A percentile compares a stretch with the other conserved stretches of the same genome.
phyloP scores from a whole-genome alignment of 1,140 invertebrate genomes.

The Linepithema humile region DNA sequence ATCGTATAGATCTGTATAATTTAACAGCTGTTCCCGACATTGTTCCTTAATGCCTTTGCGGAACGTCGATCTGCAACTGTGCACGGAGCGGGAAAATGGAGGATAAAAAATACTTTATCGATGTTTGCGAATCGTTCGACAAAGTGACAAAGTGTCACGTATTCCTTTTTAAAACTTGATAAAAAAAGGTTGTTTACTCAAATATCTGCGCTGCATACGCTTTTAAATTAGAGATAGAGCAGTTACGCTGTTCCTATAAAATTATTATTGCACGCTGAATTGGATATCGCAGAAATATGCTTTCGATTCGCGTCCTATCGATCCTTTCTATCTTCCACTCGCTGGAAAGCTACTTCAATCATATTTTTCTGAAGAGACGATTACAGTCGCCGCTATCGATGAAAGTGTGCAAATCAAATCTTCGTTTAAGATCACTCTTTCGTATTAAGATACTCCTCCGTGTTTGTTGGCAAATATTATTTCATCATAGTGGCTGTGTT shows the following conservation, averaged over 20 bases:
- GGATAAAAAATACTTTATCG: not conserved
- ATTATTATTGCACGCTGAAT: slow-evolving; percentile 47
- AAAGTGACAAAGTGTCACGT: not conserved
- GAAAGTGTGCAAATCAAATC: slow-evolving; percentile 28
- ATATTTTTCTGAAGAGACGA: slow-evolving; percentile 29
- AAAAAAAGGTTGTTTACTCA: not conserved
- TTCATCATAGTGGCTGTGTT: not conserved
- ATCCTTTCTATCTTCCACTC: not conserved
- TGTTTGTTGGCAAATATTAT: not conserved
- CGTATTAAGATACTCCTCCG: too few species aligned
- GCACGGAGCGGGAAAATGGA: not conserved
- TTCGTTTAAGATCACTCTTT: slow-evolving; percentile 23
- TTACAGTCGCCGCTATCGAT: slow-evolving; percentile 11
- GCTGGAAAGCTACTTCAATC: slow-evolving; percentile 24
- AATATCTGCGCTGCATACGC: not conserved
- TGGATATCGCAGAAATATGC: not conserved
- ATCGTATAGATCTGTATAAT: slow-evolving; percentile 6
- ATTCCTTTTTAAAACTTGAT: not conserved
- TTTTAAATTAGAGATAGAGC: slow-evolving; percentile 31
- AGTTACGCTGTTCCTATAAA: not conserved
- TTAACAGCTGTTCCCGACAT: slow-evolving; percentile 4
- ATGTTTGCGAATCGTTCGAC: slow-evolving; percentile 5
- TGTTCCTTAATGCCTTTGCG: not conserved
- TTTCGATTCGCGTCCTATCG: not conserved
- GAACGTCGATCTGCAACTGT: not conserved